Base-by-base conservation (phyloP, 2,888 invertebrate species). In the Stenodera caucasica region DNA sequence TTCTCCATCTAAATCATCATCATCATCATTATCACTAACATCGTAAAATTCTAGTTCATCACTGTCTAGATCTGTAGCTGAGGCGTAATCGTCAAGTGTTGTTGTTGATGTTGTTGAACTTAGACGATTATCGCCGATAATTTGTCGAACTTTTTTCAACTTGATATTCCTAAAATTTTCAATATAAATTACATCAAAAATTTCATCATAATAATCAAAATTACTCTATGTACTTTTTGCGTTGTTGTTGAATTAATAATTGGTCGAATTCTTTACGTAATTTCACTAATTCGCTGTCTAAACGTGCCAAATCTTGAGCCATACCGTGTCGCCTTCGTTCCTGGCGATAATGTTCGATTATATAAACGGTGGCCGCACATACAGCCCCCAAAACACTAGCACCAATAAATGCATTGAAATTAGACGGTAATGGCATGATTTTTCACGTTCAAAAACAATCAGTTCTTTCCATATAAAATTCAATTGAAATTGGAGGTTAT, bases 21-120 rank as follows among this genome's bases (percentile, higher is more conserved):
- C 64, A 9, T 45, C 64, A 59, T 80, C 80, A 51, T 80, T 77
- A 60, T 79, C 79, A 62, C 76, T 78, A 6, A 80, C 65, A 70
- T 81, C 81, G 61, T 78, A 80, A 68, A 78, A 81, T 64, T 80
- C 80, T 60, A 77, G 64, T 69, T 81, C 80, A 4, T 80, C 79
- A 67, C 79, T 80, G 50, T 77, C 80, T 4, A 71, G 26, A 58
- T 77, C 76, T 35, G 70, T 65, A 15, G 75, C 71, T 65, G 77
- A 78, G n/a, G 65, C 65, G 65, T 76, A 80, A 53, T 78, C 78
- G 45, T 79, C 79, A 15, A 70, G 68, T 2, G 69, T 67, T 9
- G 69, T 68, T 7, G 70, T 58, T 3, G 61, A 53, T 15, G 67
- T 55, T 9, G 18, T 15, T 2, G 18, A 18, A 9, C 2, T 15